A percentile compares a stretch with the other conserved stretches of the same genome.
Evolutionary conservation across 2,888 invertebrate species (phyloP).

Genomic region (Arge pagana): DNA sequence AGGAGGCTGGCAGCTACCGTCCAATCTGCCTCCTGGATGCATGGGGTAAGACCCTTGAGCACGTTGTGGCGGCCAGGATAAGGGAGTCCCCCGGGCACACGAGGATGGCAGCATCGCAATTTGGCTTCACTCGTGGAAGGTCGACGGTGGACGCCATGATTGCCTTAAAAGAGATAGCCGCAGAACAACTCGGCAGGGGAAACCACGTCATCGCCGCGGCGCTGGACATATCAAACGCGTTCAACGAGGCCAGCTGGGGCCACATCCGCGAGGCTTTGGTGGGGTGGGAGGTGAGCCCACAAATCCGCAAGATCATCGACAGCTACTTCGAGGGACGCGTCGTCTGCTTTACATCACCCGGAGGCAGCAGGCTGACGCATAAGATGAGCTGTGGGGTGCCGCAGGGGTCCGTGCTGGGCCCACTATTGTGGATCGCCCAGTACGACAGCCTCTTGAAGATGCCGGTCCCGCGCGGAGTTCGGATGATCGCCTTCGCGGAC

Average conservation of each 20-base stretch:
- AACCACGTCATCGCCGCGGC: slow-evolving; percentile 8
- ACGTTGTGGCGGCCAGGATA: neutral
- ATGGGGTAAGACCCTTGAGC: neutral
- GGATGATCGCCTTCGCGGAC: too few relatives aligned
- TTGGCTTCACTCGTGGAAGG: neutral
- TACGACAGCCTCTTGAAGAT: neutral
- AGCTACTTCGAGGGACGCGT: too few relatives aligned
- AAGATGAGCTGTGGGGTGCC: too few relatives aligned
- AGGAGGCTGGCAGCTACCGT: neutral
- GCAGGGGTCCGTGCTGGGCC: slow-evolving; percentile 30
- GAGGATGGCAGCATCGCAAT: neutral
- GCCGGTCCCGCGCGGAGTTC: too few relatives aligned
- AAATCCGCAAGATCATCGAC: too few relatives aligned
- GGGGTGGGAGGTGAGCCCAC: too few relatives aligned
- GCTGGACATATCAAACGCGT: slow-evolving; percentile 32
- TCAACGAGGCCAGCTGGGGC: slow-evolving; percentile 34
- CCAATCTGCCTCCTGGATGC: neutral
- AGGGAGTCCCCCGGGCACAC: neutral
- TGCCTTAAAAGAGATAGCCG: neutral
- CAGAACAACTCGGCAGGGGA: neutral
- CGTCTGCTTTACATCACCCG: too few relatives aligned
- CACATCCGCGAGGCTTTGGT: too few relatives aligned
- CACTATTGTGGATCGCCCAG: slow-evolving; percentile 25
- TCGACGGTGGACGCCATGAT: neutral
- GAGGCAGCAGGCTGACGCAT: too few relatives aligned